Evolutionary conservation across 2,797 vertebrate species (phyloP).

Genomic region (Mergus octosetaceus): DNA sequence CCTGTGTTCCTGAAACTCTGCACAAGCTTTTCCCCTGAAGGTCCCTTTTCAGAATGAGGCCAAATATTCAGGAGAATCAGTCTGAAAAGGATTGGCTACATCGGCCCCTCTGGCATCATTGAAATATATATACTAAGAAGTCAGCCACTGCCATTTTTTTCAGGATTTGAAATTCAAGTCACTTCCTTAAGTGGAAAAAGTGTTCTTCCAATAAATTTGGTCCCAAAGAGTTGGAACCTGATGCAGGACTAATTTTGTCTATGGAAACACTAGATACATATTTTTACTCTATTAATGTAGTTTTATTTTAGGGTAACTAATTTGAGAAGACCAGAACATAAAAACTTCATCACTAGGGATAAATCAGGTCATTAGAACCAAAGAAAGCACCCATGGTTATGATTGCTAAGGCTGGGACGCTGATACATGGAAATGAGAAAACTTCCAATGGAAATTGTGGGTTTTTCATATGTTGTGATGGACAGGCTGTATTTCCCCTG

Average conservation of each 20-base stretch:
- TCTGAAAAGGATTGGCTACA: neutral
- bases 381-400: neutral
- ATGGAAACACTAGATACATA: neutral
- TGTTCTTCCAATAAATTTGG: neutral
- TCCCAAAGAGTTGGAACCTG: neutral
- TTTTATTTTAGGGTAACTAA: neutral
- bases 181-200: neutral
- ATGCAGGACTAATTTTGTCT: neutral
- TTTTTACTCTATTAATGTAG: neutral
- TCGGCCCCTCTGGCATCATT: neutral
- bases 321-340: neutral
- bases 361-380: neutral
- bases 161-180: constrained; percentile 13
- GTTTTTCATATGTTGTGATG: neutral
- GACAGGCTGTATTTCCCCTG: neutral
- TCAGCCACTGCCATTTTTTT: neutral
- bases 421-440: neutral
- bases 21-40: constrained; percentile 22
- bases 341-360: neutral
- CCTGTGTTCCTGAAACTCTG: constrained; percentile 25
- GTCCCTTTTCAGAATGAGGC: constrained; percentile 1
- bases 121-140: neutral
- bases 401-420: neutral
- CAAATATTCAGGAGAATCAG: neutral
- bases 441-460: neutral